Conservation (phyloP, 2,888 invertebrate genomes). For the Antheraea assamensis region DNA sequence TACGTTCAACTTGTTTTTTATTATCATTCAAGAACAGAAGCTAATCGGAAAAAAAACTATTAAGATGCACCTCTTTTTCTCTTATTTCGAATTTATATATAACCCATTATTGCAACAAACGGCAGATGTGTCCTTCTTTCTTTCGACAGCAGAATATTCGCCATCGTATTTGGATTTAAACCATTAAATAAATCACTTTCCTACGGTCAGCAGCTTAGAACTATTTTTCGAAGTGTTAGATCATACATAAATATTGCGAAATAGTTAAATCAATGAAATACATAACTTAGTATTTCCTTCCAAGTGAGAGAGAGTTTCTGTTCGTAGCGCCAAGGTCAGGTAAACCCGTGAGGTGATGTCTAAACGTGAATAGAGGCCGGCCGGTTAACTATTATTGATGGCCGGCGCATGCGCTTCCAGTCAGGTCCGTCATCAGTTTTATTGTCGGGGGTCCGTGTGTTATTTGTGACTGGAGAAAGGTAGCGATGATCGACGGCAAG, state of each 20-base stretch:
- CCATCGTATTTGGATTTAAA: no score
- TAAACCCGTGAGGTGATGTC: constrained; percentile 1
- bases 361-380: not conserved
- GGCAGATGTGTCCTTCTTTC: no score
- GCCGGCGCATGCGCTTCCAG: not conserved
- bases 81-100: no score
- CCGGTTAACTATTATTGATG: not conserved
- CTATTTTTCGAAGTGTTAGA: not conserved
- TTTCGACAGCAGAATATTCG: no score
- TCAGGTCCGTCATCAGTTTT: not conserved
- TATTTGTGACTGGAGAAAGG: not conserved
- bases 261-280: not conserved
- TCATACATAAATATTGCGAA: not conserved
- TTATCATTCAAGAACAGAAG: no score
- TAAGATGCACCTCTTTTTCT: no score
- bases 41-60: no score
- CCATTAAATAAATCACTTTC: no score
- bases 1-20: no score
- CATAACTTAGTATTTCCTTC: not conserved
- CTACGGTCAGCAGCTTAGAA: no score
- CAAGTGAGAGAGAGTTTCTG: not conserved
- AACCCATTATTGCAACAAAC: no score
- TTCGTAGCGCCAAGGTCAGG: not conserved
- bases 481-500: not conserved
- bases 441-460: not conserved